phyloP scores from a whole-genome alignment of 2,113 vertebrate species.

The Pelusios castaneus region DNA sequence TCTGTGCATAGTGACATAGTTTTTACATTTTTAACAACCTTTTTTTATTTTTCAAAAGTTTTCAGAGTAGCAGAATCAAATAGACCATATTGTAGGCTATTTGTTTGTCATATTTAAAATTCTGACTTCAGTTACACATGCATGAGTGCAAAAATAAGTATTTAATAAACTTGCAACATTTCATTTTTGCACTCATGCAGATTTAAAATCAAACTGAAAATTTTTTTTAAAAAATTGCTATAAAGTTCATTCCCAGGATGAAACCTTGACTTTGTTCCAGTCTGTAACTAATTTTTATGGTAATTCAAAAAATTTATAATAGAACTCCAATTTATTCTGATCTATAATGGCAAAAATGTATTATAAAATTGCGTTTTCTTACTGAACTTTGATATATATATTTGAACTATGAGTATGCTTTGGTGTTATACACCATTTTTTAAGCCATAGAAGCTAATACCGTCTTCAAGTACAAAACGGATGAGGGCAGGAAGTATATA shows the following conservation, averaged over 20 bases:
- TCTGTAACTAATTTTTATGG: background rate
- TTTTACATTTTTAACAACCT: background rate
- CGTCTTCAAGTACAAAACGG: background rate
- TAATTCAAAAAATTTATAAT: background rate
- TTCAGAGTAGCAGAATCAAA: background rate
- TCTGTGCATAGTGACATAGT: background rate
- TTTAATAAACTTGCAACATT: background rate
- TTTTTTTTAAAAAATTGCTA: background rate
- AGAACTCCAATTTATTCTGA: background rate
- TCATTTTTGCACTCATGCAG: background rate
- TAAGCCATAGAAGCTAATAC: background rate
- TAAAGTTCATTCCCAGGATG: background rate
- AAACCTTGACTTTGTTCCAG: background rate
- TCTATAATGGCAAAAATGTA: background rate
- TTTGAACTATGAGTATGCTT: background rate
- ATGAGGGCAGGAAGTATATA: background rate
- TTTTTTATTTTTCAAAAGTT: background rate
- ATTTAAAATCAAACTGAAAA: background rate
- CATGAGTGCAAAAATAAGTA: conserved; percentile 17
- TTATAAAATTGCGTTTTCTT: background rate
- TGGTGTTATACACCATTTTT: background rate
- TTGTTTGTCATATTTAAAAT: background rate
- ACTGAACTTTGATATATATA: background rate
- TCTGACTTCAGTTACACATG: background rate
- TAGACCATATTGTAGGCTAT: background rate